Evolutionary conservation across 2,888 invertebrate genomes (phyloP).

Genomic region (Catocala fraxini): DNA sequence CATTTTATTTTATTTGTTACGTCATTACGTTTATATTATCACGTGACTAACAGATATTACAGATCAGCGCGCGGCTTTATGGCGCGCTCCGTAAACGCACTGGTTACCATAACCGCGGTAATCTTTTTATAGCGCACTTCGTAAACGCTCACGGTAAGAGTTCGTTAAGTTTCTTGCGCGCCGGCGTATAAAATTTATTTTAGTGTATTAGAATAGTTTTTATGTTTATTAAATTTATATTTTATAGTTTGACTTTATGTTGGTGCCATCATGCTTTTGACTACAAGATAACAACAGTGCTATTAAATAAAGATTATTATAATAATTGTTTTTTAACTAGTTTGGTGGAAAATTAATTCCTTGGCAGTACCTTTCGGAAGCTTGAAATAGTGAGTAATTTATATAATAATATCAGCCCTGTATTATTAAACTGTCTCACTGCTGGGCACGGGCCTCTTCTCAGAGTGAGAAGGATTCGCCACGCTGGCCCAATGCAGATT

Average conservation of each 20-base stretch:
- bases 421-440: too few relatives aligned
- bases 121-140: constrained; percentile 40
- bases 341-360: too few relatives aligned
- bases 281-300: too few relatives aligned
- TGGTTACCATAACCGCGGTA: constrained; percentile 37
- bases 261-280: too few relatives aligned
- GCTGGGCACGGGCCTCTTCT: too few relatives aligned
- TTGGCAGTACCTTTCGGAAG: too few relatives aligned
- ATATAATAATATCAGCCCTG: too few relatives aligned
- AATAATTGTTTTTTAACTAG: too few relatives aligned
- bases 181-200: constrained; percentile 1
- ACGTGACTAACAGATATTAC: constrained; percentile 20
- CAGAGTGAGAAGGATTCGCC: too few relatives aligned
- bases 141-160: constrained; percentile 44
- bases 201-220: constrained; percentile 18
- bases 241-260: neutral
- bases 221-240: constrained; percentile 20
- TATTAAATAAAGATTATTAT: too few relatives aligned
- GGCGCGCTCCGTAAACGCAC: constrained; percentile 54
- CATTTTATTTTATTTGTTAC: constrained; percentile 10
- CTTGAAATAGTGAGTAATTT: too few relatives aligned
- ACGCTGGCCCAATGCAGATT: too few relatives aligned
- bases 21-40: constrained; percentile 15
- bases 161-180: constrained; percentile 5
- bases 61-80: constrained; percentile 43